Percentiles rank a stretch among this genome's conserved stretches.
These are phyloP conservation scores for Garrulus glandarius DNA, from an alignment of 2,797 vertebrate genomes.

Conservation along the genomic window DNA sequence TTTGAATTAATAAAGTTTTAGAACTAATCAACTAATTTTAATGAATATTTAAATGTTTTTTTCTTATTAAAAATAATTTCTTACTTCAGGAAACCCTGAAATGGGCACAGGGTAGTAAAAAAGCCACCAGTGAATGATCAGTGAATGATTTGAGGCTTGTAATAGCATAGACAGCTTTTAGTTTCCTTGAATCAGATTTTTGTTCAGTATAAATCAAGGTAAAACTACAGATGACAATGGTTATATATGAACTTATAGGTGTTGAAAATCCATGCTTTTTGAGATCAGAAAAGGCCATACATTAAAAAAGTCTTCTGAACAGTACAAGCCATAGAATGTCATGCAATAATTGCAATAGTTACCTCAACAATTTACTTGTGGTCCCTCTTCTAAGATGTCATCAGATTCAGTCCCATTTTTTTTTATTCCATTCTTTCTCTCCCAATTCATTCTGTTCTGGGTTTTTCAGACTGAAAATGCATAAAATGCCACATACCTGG, in stretches of 20 bases:
- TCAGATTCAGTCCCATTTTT: not conserved
- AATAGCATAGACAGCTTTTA: not conserved
- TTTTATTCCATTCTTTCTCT: not conserved
- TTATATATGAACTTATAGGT: not conserved
- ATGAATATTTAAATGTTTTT: not conserved
- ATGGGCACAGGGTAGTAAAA: not conserved
- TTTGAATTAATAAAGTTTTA: not conserved
- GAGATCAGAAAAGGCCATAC: not conserved
- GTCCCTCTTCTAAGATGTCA: rapidly evolving
- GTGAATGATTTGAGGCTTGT: not conserved
- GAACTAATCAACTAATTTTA: not conserved
- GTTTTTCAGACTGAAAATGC: not conserved
- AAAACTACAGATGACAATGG: not conserved
- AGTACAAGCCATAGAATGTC: not conserved
- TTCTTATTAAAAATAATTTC: not conserved
- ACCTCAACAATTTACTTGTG: not conserved
- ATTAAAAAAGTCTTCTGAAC: not conserved
- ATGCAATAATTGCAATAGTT: not conserved
- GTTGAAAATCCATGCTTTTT: not conserved
- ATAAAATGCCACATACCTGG: not conserved
- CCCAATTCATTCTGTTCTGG: not conserved
- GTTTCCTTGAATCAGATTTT: not conserved
- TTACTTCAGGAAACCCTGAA: not conserved
- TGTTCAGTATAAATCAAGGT: not conserved
- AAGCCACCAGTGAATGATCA: not conserved